phyloP scores from a whole-genome alignment of 1,140 invertebrate species.

The Drosophila virilis region DNA sequence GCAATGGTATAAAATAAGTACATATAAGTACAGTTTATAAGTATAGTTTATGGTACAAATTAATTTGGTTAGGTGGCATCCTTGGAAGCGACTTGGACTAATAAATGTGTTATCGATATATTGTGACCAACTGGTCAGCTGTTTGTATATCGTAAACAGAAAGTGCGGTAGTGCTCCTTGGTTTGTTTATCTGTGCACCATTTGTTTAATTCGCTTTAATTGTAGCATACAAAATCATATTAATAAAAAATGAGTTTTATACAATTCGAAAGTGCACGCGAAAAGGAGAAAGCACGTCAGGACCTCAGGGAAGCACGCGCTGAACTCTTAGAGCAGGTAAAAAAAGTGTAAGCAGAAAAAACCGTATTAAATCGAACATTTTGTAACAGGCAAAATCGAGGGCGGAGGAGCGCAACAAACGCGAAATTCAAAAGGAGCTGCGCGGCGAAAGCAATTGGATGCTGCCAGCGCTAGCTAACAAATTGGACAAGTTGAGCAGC shows the following conservation, averaged over 20 bases:
- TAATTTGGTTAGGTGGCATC: too few relatives aligned
- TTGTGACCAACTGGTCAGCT: background rate
- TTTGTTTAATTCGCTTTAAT: background rate
- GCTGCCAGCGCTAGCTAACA: conserved; percentile 81
- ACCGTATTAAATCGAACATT: conserved; percentile 15
- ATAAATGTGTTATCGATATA: conserved; percentile 8
- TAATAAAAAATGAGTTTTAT: conserved; percentile 78
- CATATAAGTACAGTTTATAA: too few relatives aligned
- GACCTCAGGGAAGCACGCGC: conserved; percentile 77
- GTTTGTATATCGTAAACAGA: conserved; percentile 1
- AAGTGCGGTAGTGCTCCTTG: background rate
- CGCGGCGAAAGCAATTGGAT: conserved; percentile 84
- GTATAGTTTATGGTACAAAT: too few relatives aligned
- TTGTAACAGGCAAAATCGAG: conserved; percentile 66
- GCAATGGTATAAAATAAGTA: too few relatives aligned
- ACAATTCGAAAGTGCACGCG: conserved; percentile 84
- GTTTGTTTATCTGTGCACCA: conserved; percentile 6
- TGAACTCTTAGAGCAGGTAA: conserved; percentile 67
- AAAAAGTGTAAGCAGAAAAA: conserved; percentile 25
- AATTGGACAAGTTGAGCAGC: conserved; percentile 59
- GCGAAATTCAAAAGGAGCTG: conserved; percentile 69
- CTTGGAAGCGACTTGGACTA: too few relatives aligned
- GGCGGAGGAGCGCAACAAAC: conserved; percentile 61
- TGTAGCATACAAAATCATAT: background rate
- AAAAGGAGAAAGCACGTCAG: conserved; percentile 82